These are phyloP conservation scores for Tanytarsus gracilentus DNA, from an alignment of 2,888 invertebrate species.

Conservation along the genomic window DNA sequence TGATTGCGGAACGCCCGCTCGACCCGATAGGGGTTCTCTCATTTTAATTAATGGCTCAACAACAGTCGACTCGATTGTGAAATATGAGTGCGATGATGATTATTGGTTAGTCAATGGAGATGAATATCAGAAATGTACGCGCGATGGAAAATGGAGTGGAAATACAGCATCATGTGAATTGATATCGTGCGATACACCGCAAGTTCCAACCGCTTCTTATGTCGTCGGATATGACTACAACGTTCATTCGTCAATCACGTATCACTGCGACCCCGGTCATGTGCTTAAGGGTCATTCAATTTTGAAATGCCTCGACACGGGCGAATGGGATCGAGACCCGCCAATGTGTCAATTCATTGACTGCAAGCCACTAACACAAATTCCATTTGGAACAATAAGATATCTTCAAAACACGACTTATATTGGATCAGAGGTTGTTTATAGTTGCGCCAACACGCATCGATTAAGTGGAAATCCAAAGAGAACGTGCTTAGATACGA, in stretches of 20 bases:
- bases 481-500: constrained; percentile 63
- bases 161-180: constrained; percentile 79
- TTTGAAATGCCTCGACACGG: constrained; percentile 62
- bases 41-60: constrained; percentile 68
- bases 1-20: constrained; percentile 74
- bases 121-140: constrained; percentile 59
- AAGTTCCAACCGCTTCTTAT: constrained; percentile 74
- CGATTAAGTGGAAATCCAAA: constrained; percentile 64
- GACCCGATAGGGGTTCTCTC: constrained; percentile 67
- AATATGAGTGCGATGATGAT: constrained; percentile 72
- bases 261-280: constrained; percentile 80
- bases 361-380: constrained; percentile 72
- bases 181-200: constrained; percentile 77
- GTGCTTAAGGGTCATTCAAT: constrained; percentile 62
- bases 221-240: constrained; percentile 85
- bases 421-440: constrained; percentile 68
- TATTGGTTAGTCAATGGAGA: constrained; percentile 73
- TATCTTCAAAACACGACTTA: constrained; percentile 72
- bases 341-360: constrained; percentile 82
- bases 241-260: constrained; percentile 77
- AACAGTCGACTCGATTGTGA: constrained; percentile 67
- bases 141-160: constrained; percentile 80
- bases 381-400: constrained; percentile 67
- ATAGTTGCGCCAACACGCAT: constrained; percentile 72
- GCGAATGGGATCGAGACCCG: constrained; percentile 75